A percentile compares a stretch with the other conserved stretches of the same genome.
Conservation (phyloP, 2,797 vertebrate species). For the Oceanodroma leucorhoa region DNA sequence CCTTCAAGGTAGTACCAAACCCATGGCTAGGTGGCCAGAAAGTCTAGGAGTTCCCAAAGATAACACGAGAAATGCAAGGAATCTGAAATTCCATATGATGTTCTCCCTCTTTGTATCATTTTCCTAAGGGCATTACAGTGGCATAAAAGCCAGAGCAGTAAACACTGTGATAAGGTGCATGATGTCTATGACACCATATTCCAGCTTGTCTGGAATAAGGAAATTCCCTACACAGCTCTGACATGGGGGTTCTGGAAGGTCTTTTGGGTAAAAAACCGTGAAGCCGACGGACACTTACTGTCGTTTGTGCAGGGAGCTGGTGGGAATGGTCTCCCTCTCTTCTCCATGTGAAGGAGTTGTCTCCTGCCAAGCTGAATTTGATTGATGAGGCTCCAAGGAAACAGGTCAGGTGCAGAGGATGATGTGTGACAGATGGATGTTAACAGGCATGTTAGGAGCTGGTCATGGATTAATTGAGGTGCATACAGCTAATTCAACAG, state of each 20-base stretch:
- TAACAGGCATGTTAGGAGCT: not conserved
- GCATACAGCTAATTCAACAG: not conserved
- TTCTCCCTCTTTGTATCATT: not conserved
- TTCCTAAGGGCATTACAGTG: not conserved
- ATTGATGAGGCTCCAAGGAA: not conserved
- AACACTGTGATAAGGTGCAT: not conserved
- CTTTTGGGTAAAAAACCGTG: not conserved
- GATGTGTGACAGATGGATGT: not conserved
- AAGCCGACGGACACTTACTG: not conserved
- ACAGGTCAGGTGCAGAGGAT: not conserved
- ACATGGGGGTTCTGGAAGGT: not conserved
- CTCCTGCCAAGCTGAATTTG: not conserved
- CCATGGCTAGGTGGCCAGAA: not conserved
- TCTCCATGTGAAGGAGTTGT: rapidly evolving
- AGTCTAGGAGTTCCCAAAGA: not conserved
- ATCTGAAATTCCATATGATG: not conserved
- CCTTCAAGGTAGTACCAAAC: not conserved
- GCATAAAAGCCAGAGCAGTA: not conserved
- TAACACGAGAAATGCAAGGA: not conserved
- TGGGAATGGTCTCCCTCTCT: not conserved
- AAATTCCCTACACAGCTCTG: not conserved
- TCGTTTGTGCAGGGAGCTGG: not conserved
- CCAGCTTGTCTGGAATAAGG: not conserved
- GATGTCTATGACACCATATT: not conserved
- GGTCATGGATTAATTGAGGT: not conserved